These are phyloP conservation scores for Salminus brasiliensis DNA, from an alignment of 2,113 vertebrate genomes.

Conservation along the genomic window DNA sequence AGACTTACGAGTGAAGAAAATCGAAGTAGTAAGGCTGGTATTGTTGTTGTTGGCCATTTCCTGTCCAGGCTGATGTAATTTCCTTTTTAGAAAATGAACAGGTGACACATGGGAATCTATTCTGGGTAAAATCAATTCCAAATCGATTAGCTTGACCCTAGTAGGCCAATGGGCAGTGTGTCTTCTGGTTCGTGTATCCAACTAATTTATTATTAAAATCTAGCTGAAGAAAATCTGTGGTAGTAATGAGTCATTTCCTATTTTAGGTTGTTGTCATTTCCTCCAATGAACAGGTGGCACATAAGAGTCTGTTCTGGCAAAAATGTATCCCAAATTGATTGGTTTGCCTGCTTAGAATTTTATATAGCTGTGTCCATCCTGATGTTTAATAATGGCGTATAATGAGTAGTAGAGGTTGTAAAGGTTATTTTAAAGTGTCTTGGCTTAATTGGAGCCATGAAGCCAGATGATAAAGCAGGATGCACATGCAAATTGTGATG, in stretches of 20 bases:
- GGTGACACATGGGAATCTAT: not conserved
- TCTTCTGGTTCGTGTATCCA: too few relatives aligned
- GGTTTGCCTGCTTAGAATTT: too few relatives aligned
- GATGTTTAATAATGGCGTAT: too few relatives aligned
- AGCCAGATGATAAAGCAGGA: too few relatives aligned
- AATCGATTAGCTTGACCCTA: not conserved
- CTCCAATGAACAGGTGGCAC: not conserved
- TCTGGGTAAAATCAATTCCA: not conserved
- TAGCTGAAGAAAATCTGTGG: not conserved
- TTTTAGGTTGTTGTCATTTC: not conserved
- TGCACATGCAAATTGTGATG: too few relatives aligned
- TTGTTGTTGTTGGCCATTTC: not conserved
- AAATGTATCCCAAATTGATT: not conserved
- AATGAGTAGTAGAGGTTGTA: too few relatives aligned
- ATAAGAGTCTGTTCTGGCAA: not conserved
- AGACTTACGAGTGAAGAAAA: not conserved
- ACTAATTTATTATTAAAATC: too few relatives aligned
- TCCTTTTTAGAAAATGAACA: not conserved
- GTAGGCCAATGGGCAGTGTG: too few relatives aligned
- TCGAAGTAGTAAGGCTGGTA: not conserved
- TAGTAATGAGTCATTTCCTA: not conserved
- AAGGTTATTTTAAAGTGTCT: too few relatives aligned
- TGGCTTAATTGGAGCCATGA: too few relatives aligned
- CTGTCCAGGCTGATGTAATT: not conserved
- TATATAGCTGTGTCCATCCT: too few relatives aligned